Base-by-base conservation (phyloP, 1,140 invertebrate genomes). In the Listronotus bonariensis region DNA sequence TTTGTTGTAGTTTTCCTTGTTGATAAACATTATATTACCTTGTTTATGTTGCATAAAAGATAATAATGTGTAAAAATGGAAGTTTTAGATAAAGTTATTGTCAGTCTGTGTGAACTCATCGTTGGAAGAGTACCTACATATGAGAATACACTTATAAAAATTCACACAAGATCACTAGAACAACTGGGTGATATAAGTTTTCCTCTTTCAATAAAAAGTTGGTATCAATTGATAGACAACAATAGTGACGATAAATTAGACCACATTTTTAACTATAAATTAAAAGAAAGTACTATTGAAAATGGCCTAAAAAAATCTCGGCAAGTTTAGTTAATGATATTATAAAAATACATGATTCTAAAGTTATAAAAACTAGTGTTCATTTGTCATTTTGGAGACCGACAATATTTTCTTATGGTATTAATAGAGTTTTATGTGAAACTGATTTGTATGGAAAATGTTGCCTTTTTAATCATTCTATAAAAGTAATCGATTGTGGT, bases 121-220 rank as follows among this genome's bases (percentile, higher is more conserved):
- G 65, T 66, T 20, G 49, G 57, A 14, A 32, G 17, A 6, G 41
- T 43, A 17, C 62, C 62, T 11, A 48, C 55, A 17, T 45, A 52
- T 8, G 62, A 68, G 38, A 68, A 64, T 60, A 72, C 68, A 51
- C 69, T 76, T 20, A 70, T 77, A 49, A 64, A 70, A 51, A 65
- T 54, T 36, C 74, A 76, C 56, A 68, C 67, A 20, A 69, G 67
- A 61, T 73, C 73, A 53, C 41, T 76, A 15, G 66, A 73, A 53
- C 12, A 68, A 61, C 43, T 70, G 12, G 75, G 76, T n/a, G 76
- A 77, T 54, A 54, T 77, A 15, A 77, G 75, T 69, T 75, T 76
- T 61, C 73, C 74, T 17, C 46, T 72, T 43, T 48, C 65, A 17
- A 43, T 67, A 31, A 68, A 68, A 40, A 72, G 67, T 55, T 77